These are phyloP conservation scores for Manis javanica DNA, from an alignment of 2,797 vertebrate genomes.

Conservation along the genomic window DNA sequence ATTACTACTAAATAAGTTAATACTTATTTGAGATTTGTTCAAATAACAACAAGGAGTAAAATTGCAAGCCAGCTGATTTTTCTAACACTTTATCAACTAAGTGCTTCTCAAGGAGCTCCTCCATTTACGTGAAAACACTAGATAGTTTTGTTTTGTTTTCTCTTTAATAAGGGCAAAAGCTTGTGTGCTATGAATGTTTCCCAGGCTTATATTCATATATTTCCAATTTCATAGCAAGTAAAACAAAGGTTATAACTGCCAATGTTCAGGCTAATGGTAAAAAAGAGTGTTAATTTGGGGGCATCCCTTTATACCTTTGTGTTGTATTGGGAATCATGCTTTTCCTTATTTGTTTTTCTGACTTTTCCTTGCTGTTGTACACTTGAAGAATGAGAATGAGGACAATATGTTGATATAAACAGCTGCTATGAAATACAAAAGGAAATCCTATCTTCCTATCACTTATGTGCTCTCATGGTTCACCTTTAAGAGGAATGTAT, in stretches of 20 bases:
- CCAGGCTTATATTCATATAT: not conserved
- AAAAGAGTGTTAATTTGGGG: not conserved
- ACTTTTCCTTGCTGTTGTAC: not conserved
- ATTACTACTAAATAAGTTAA: not conserved
- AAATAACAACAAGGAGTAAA: conserved; percentile 31
- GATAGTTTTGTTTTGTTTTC: not conserved
- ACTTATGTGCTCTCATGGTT: not conserved
- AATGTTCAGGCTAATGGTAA: not conserved
- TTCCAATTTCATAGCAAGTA: not conserved
- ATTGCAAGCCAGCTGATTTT: not conserved
- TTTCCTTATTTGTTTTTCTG: not conserved
- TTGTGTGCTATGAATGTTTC: not conserved
- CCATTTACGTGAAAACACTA: not conserved
- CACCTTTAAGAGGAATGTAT: not conserved
- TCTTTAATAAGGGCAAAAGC: conserved; percentile 1
- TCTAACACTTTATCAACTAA: conserved; percentile 23
- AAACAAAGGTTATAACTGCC: not conserved
- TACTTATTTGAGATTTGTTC: conserved; percentile 36
- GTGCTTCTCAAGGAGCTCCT: not conserved
- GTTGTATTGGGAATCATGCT: not conserved
- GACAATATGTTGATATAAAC: not conserved
- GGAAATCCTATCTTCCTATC: not conserved
- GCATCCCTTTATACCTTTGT: not conserved
- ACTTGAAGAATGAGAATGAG: not conserved
- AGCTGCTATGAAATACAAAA: not conserved